These are phyloP conservation scores for Anthophora plumipes DNA, from an alignment of 2,888 invertebrate species.

Conservation along the genomic window DNA sequence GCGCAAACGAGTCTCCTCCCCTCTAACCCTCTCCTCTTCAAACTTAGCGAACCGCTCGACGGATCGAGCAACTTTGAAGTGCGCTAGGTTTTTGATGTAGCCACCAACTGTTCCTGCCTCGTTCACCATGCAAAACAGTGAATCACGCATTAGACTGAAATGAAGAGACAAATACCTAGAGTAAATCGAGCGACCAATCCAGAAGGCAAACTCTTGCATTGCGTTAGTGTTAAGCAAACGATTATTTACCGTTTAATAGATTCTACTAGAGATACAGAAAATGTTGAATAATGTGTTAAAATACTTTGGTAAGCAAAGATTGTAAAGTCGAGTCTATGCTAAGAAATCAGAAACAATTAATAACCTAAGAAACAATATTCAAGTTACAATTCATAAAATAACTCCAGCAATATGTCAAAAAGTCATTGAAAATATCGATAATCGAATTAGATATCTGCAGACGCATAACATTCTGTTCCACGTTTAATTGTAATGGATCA, in stretches of 20 bases:
- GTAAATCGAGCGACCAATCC: slow-evolving; percentile 52
- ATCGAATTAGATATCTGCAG: no score
- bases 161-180: slow-evolving; percentile 65
- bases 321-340: no score
- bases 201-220: slow-evolving; percentile 15
- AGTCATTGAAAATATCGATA: no score
- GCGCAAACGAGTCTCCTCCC: slow-evolving; percentile 66
- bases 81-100: slow-evolving; percentile 83
- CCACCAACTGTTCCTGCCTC: slow-evolving; percentile 82
- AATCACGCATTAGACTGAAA: slow-evolving; percentile 79
- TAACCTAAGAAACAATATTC: no score
- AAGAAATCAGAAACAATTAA: no score
- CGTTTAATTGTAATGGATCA: no score
- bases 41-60: slow-evolving; percentile 38
- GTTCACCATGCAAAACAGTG: slow-evolving; percentile 80
- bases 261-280: not conserved
- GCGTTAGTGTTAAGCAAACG: not conserved
- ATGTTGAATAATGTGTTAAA: not conserved
- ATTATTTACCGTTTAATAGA: not conserved
- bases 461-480: no score
- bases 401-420: no score
- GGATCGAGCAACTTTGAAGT: slow-evolving; percentile 82
- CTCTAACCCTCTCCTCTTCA: slow-evolving; percentile 26
- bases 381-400: no score
- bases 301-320: not conserved